Evolutionary conservation across 2,888 invertebrate genomes (phyloP).

Genomic region (Synergus umbraculus): DNA sequence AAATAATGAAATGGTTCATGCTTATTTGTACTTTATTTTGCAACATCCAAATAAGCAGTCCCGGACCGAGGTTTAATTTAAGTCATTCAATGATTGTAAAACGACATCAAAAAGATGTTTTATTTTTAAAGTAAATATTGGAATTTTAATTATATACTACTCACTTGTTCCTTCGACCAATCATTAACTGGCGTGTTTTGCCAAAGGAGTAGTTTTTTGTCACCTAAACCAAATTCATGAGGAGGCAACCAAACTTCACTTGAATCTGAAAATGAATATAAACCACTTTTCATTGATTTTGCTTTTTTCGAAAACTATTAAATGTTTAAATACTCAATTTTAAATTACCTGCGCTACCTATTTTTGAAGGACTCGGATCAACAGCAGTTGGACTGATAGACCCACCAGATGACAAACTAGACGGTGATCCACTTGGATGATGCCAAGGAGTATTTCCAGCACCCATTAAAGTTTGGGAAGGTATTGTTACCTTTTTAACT

Average conservation of each 20-base stretch:
- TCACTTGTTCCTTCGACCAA: slow-evolving; percentile 88
- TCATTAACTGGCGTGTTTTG: slow-evolving; percentile 84
- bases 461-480: slow-evolving; percentile 80
- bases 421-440: slow-evolving; percentile 82
- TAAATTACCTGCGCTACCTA: slow-evolving; percentile 64
- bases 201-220: slow-evolving; percentile 84
- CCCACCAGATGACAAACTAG: slow-evolving; percentile 82
- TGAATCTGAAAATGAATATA: slow-evolving; percentile 69
- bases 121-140: neutral
- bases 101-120: neutral
- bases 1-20: no score
- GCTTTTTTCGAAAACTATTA: neutral
- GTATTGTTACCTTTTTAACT: slow-evolving; percentile 84
- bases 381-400: slow-evolving; percentile 73
- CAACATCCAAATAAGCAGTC: no score
- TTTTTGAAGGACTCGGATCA: slow-evolving; percentile 73
- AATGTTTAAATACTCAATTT: neutral
- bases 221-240: slow-evolving; percentile 81
- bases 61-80: no score
- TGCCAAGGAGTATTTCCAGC: slow-evolving; percentile 75
- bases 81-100: neutral
- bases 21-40: no score
- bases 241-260: slow-evolving; percentile 79
- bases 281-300: slow-evolving; percentile 1
- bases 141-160: slow-evolving; percentile 47